These are phyloP conservation scores for Yponomeuta cagnagella DNA, from an alignment of 2,888 invertebrate genomes.

Conservation along the genomic window DNA sequence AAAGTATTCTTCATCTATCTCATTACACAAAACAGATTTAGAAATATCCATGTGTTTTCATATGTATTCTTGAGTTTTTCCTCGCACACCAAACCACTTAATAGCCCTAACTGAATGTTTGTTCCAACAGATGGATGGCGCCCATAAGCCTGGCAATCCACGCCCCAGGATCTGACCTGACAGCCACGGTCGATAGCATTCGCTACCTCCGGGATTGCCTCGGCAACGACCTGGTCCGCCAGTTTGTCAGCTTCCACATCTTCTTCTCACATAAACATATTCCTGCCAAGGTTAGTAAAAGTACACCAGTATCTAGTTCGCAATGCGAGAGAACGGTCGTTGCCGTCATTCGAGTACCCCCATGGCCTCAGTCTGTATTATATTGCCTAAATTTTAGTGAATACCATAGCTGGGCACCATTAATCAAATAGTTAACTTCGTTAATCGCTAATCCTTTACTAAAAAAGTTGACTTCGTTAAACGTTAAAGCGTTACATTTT, in stretches of 20 bases:
- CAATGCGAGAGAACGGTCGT: background rate
- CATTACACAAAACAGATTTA: too few relatives aligned
- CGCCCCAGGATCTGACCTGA: conserved; percentile 89
- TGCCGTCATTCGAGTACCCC: too few relatives aligned
- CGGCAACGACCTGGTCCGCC: conserved; percentile 80
- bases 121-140: conserved; percentile 82
- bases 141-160: conserved; percentile 92
- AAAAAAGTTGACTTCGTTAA: too few relatives aligned
- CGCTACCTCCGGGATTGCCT: conserved; percentile 87
- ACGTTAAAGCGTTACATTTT: too few relatives aligned
- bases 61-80: too few relatives aligned
- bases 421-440: too few relatives aligned
- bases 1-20: too few relatives aligned
- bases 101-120: background rate
- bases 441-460: too few relatives aligned
- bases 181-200: conserved; percentile 85
- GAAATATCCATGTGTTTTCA: too few relatives aligned
- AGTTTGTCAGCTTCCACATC: conserved; percentile 90
- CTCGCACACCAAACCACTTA: background rate
- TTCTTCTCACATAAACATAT: conserved; percentile 92
- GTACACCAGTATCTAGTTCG: background rate
- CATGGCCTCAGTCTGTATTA: too few relatives aligned
- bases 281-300: conserved; percentile 68
- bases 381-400: too few relatives aligned
- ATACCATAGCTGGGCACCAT: too few relatives aligned